These are phyloP conservation scores for Apotomis betuletana DNA, from an alignment of 2,888 invertebrate genomes.

Conservation along the genomic window DNA sequence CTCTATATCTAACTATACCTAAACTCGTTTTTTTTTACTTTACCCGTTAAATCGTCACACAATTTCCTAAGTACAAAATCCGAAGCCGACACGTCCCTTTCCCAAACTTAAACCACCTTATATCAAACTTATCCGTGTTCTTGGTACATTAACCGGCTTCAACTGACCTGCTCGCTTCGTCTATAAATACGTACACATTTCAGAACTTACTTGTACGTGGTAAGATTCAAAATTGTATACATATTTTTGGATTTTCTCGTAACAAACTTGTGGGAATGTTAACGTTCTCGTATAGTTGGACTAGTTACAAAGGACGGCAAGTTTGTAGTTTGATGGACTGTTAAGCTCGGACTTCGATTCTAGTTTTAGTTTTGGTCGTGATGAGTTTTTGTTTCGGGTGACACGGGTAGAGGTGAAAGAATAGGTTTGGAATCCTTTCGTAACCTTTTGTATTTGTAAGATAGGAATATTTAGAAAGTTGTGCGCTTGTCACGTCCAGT, in stretches of 20 bases:
- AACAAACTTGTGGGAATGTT: conserved; percentile 32
- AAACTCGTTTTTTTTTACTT: neutral
- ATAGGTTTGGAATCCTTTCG: neutral
- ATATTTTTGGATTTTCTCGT: conserved; percentile 1
- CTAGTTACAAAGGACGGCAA: conserved; percentile 31
- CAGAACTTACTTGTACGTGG: neutral
- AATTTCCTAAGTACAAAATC: conserved; percentile 23
- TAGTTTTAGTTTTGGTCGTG: conserved; percentile 34
- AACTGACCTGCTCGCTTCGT: conserved; percentile 21
- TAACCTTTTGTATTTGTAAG: too few species aligned
- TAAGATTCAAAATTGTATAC: conserved; percentile 11
- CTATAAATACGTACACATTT: conserved; percentile 6
- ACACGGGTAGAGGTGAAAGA: neutral
- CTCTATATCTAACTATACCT: neutral
- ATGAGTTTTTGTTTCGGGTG: conserved; percentile 33
- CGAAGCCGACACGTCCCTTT: conserved; percentile 12
- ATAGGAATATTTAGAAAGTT: too few species aligned
- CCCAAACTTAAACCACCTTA: conserved; percentile 28
- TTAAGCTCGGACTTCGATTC: conserved; percentile 35
- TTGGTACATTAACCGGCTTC: conserved; percentile 35
- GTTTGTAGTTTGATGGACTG: conserved; percentile 34
- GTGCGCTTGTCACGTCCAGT: too few species aligned
- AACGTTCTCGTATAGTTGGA: conserved; percentile 28
- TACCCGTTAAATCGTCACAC: neutral
- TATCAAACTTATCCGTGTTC: conserved; percentile 35